Conservation (phyloP, 1,140 invertebrate genomes). For the Phymastichus coffea region DNA sequence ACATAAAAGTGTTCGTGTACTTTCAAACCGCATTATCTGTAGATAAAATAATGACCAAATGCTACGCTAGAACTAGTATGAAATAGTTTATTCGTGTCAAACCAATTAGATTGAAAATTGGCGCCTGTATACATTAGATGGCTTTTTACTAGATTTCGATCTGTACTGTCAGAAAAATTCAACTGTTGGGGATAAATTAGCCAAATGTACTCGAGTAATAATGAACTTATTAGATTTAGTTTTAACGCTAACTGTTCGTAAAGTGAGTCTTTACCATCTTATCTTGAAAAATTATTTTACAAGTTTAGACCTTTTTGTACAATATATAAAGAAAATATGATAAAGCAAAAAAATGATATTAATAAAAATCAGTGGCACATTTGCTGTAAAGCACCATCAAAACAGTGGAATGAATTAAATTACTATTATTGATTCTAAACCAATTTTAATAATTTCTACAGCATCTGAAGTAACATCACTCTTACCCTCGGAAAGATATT, state of each 20-base stretch:
- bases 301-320: conserved; percentile 3
- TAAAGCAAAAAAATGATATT: conserved; percentile 26
- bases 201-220: no score
- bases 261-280: conserved; percentile 27
- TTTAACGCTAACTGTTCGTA: no score
- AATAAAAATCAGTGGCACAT: conserved; percentile 28
- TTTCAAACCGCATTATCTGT: conserved; percentile 18
- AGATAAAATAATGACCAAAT: conserved; percentile 29
- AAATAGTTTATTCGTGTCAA: conserved; percentile 27
- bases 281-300: conserved; percentile 27
- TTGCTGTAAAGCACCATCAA: conserved; percentile 20
- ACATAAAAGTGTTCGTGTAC: conserved; percentile 20
- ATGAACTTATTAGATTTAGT: no score
- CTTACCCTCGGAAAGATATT: conserved; percentile 1
- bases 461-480: conserved; percentile 24
- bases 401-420: conserved; percentile 32
- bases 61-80: conserved; percentile 14
- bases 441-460: no score
- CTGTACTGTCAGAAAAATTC: conserved; percentile 31
- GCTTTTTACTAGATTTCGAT: conserved; percentile 26
- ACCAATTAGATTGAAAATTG: conserved; percentile 28
- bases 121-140: conserved; percentile 23
- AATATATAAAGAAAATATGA: conserved; percentile 17
- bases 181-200: not conserved
- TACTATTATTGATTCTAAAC: conserved; percentile 28